Evolutionary conservation across 1,140 invertebrate species (phyloP), one percentile per base, ranked within the genome.

Genomic region (Leptinotarsa defecta): DNA sequence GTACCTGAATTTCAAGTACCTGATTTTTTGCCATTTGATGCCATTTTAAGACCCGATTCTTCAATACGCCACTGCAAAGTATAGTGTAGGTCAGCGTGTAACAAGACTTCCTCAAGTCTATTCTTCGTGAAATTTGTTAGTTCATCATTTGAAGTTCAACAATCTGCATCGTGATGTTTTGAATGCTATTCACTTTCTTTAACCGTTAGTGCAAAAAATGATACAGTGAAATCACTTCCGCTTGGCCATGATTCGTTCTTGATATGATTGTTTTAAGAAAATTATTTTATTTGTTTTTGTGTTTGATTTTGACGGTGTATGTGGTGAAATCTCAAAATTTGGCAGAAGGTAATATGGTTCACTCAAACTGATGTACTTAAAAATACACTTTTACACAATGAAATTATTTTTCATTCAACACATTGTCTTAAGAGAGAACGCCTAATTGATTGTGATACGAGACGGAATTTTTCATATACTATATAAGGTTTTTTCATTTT

Each of bases 61-160:
- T 43, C 34, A 43, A 43, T 43, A 15, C 52, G 52, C 52, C 52
- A 57, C 52, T 57, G 52, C 15, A 17, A 57, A 15, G 13, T 15
- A 17, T 15, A 57, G 52, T 57, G 52, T 57, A 57, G 52, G 52
- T 57, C 52, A n/a, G 4, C 52, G 52, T 57, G n/a, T 4, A 57
- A 57, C 17, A 57, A 17, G n/a, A 57, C 52, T 57, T 57, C 52
- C 52, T 57, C 52, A 57, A 57, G 5, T 57, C 15, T 57, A 17
- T 57, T 57, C 52, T 57, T 57, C 52, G 52, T 57, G n/a, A 17
- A 57, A 19, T 57, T 57, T 57, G 52, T 57, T 57, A 57, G 52
- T 57, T n/a, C 52, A 57, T 57, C 52, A 17, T 57, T 57, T 57
- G 52, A 57, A 57, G 52, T 57, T 57, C 13, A 57, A 15, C 4